Evolutionary conservation across 2,888 invertebrate species (phyloP).

Genomic region (Volucella zonaria): DNA sequence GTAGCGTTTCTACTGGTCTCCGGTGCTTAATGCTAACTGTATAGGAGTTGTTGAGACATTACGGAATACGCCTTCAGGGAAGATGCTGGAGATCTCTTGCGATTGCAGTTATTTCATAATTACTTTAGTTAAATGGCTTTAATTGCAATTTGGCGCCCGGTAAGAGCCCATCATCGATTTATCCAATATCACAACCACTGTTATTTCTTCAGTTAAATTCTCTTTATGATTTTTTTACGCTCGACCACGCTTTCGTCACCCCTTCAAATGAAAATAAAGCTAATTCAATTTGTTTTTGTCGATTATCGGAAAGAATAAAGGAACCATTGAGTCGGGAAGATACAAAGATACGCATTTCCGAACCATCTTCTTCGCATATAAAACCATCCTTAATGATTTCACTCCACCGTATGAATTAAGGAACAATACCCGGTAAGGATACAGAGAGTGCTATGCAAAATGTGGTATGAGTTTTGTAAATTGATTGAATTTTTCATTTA

Average conservation of each 20-base stretch:
- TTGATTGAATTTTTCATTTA: conserved; percentile 58
- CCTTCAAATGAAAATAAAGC: conserved; percentile 30
- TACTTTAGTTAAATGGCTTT: too few species aligned
- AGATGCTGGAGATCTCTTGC: too few species aligned
- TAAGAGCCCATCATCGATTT: too few species aligned
- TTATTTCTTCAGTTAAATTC: conserved; percentile 7
- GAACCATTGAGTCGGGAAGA: conserved; percentile 16
- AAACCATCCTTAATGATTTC: background rate
- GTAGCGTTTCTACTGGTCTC: too few species aligned
- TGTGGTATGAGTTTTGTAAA: conserved; percentile 28
- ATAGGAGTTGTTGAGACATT: too few species aligned
- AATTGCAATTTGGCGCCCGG: too few species aligned
- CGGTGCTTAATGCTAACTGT: too few species aligned
- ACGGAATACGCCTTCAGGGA: too few species aligned
- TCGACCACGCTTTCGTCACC: background rate
- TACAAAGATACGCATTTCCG: background rate
- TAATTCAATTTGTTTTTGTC: conserved; percentile 28
- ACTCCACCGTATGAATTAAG: background rate
- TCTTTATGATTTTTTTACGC: background rate
- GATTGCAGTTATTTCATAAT: too few species aligned
- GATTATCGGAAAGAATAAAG: conserved; percentile 29
- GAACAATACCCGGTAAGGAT: conserved; percentile 17
- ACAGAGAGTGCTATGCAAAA: conserved; percentile 6
- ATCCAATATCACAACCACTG: background rate
- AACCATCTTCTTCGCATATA: conserved; percentile 5